Base-by-base conservation (phyloP, 2,113 vertebrate species). In the Caranx melampygus region DNA sequence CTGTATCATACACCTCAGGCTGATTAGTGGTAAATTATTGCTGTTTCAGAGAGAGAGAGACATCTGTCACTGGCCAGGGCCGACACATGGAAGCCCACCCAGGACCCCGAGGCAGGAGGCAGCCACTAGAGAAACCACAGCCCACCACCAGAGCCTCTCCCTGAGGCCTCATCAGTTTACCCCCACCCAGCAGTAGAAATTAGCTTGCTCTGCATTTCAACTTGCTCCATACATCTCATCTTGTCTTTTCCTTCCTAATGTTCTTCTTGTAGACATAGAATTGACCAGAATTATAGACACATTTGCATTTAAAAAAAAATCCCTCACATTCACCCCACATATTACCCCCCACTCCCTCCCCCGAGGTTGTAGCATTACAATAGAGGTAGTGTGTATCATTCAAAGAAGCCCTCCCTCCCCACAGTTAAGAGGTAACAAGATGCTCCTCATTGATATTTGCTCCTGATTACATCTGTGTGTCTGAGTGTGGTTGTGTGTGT, bases 1-100 rank as follows among this genome's bases (percentile, higher is more conserved):
- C 83, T 82, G 71, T 78, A 77, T 87, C 78, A 76, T 75, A 4
- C 54, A 20, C 14, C 21, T 33, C 52, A 47, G 87, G 82, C 45
- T 73, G 74, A 78, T 76, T 44, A 55, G 47, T 31, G 75, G 26
- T 62, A 21, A 59, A 59, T 81, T 69, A 75, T 59, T 74, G 69
- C 55, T 57, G 42, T 51, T 65, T 79, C 57, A 69, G 62, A n/a
- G n/a, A 75, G 62, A 60, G 21, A 66, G 65, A 80, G 81, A 84
- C 85, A 91, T 88, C 89, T 91, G 89, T 85, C 88, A 73, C 77
- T 37, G 40, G 59, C 55, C 45, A 14, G 66, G 52, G 33, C n/a
- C 6, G 49, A 82, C 86, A 79, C 75, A 78, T 70, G 66, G 75
- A 78, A 74, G 75, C 65, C 71, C 84, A 69, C 65, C 65, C 82